Evolutionary conservation across 2,113 vertebrate genomes (phyloP).

Genomic region (Anas platyrhynchos): DNA sequence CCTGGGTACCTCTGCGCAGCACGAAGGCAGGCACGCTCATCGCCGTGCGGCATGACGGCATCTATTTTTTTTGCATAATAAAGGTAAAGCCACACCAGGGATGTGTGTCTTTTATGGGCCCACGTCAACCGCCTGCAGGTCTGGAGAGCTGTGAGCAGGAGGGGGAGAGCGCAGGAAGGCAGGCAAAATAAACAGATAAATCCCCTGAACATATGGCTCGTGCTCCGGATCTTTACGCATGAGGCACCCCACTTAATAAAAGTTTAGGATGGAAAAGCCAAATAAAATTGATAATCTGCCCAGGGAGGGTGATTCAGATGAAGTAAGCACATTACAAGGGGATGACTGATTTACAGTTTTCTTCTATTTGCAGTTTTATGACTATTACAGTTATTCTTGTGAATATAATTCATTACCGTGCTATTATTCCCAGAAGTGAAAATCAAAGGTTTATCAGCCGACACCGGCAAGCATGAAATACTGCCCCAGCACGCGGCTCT

Average conservation of each 20-base stretch:
- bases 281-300: constrained; percentile 72
- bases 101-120: constrained; percentile 3
- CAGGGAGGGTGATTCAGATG: constrained; percentile 71
- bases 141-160: background rate
- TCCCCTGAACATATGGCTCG: constrained; percentile 58
- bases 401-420: constrained; percentile 69
- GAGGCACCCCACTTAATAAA: constrained; percentile 69
- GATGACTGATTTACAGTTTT: constrained; percentile 68
- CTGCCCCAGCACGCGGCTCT: background rate
- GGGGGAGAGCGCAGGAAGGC: background rate
- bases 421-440: constrained; percentile 75
- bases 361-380: constrained; percentile 70
- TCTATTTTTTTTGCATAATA: constrained; percentile 26
- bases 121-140: constrained; percentile 35
- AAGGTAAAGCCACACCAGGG: constrained; percentile 39
- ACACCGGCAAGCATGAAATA: constrained; percentile 45
- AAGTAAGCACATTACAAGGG: constrained; percentile 61
- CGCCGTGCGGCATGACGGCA: background rate
- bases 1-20: background rate
- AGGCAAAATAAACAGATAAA: constrained; percentile 65
- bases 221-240: constrained; percentile 55
- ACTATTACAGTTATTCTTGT: constrained; percentile 75
- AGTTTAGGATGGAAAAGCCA: constrained; percentile 68
- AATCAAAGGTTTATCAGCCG: constrained; percentile 71
- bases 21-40: background rate